Percentiles rank a stretch among this genome's conserved stretches.
These are phyloP conservation scores for Hydrolagus affinis DNA, from an alignment of 2,113 vertebrate species.

Conservation along the genomic window DNA sequence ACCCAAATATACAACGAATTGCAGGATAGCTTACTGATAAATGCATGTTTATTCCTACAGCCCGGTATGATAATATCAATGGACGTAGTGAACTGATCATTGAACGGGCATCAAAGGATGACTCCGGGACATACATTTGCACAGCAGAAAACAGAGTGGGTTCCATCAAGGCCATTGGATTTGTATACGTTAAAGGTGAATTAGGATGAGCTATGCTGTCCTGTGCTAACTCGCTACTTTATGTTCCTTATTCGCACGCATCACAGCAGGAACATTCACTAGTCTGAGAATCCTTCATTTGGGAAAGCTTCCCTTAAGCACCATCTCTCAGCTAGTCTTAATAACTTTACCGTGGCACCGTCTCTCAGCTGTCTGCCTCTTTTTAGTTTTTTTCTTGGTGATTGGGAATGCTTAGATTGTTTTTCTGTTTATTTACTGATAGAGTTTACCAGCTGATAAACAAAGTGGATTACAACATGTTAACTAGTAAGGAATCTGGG, in stretches of 20 bases:
- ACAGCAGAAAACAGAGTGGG: conserved; percentile 78
- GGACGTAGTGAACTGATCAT: conserved; percentile 80
- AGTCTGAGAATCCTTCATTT: background rate
- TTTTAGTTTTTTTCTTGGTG: no score
- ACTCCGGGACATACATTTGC: conserved; percentile 84
- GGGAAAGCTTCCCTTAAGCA: background rate
- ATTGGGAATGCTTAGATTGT: no score
- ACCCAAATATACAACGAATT: background rate
- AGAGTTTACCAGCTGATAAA: no score
- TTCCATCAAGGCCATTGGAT: conserved; percentile 77
- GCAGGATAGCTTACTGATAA: background rate
- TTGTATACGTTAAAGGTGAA: conserved; percentile 87
- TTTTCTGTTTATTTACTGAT: no score
- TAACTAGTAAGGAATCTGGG: no score
- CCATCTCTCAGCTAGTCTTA: background rate
- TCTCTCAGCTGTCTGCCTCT: no score
- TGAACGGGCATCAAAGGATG: conserved; percentile 75
- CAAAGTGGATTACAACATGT: no score
- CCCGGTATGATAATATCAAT: conserved; percentile 60
- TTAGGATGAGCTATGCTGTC: background rate
- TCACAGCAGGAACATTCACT: background rate
- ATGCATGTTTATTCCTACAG: conserved; percentile 45
- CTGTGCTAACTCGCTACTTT: background rate
- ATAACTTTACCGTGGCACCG: no score
- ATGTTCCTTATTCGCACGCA: background rate